Base-by-base conservation (phyloP, 2,888 invertebrate species). In the Plagodis pulveraria region DNA sequence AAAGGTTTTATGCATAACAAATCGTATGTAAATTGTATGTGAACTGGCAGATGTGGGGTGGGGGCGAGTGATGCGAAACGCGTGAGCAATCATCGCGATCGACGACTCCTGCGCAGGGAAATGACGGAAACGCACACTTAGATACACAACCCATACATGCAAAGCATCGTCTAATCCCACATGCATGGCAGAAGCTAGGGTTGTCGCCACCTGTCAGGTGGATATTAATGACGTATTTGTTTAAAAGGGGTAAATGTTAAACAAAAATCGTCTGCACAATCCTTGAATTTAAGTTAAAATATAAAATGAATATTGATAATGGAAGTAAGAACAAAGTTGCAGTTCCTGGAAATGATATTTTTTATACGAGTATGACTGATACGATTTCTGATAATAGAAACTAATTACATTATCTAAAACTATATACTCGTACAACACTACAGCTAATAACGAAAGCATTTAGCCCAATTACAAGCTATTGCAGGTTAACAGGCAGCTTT, bases 41-140 rank as follows among this genome's bases (percentile, higher is more conserved):
- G 87, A 89, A 88, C 84, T 77, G 85, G 85, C 83, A 83, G 84
- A 61, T 82, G 77, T 73, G 75, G 87, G 83, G 84, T 81, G 81
- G 81, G 90, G 90, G 88, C 80, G 89, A 89, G 81, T 85, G 90
- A 90, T 90, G 92, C 91, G 92, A 86, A 86, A 92, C 91, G 91
- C 91, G 91, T 90, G 88, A 88, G 88, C 89, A 89, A 86, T 88
- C 90, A 83, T 87, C 77, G 82, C 88, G 89, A 90, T 87, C 89
- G 87, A 81, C 86, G 81, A 86, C 90, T 84, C 88, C 79, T 74
- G 89, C 89, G 87, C 90, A 84, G 77, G 83, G 81, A 86, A 86
- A 82, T 85, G 86, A 89, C 85, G 87, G 87, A 89, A 84, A 81
- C 76, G 76, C 83, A 72, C 78, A 82, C 83, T 78, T 72, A 73